Percentiles rank a stretch among this genome's conserved stretches.
Evolutionary conservation across 2,888 invertebrate genomes (phyloP).

Genomic region (Caenorhabditis uteleia): DNA sequence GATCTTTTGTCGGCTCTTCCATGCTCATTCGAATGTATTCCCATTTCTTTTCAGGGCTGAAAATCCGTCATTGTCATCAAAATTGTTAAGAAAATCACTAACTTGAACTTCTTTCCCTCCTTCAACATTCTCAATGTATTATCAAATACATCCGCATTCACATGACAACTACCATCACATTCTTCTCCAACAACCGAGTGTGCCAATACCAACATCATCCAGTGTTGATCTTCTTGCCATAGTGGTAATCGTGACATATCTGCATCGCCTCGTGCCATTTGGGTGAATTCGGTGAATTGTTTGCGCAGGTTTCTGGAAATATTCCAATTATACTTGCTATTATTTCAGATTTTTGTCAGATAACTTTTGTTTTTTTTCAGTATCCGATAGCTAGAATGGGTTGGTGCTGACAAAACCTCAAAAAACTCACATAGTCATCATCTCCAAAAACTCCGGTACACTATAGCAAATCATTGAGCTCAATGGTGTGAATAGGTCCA

Average conservation of each 20-base stretch:
- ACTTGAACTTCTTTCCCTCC: constrained; percentile 8
- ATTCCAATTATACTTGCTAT: neutral
- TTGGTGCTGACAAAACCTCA: neutral
- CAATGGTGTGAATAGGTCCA: constrained; percentile 71
- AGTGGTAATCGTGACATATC: constrained; percentile 74
- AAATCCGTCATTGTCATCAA: constrained; percentile 4
- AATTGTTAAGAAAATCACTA: too few relatives aligned
- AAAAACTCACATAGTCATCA: constrained; percentile 42
- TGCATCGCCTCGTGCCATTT: constrained; percentile 54
- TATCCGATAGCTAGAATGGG: neutral
- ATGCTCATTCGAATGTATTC: constrained; percentile 40
- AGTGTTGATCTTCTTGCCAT: constrained; percentile 87
- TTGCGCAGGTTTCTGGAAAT: constrained; percentile 37
- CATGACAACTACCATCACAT: constrained; percentile 47
- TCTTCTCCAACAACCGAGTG: constrained; percentile 50
- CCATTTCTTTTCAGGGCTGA: constrained; percentile 26
- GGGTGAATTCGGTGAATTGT: constrained; percentile 29
- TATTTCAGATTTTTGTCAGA: too few relatives aligned
- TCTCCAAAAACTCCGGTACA: constrained; percentile 42
- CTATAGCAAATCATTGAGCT: constrained; percentile 61
- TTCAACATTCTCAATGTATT: constrained; percentile 18
- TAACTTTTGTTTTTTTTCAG: constrained; percentile 3
- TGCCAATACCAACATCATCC: constrained; percentile 80
- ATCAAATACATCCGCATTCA: constrained; percentile 47
- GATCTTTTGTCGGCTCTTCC: constrained; percentile 36